Conservation (phyloP, 1,140 invertebrate genomes). For the Megathymus violae region DNA sequence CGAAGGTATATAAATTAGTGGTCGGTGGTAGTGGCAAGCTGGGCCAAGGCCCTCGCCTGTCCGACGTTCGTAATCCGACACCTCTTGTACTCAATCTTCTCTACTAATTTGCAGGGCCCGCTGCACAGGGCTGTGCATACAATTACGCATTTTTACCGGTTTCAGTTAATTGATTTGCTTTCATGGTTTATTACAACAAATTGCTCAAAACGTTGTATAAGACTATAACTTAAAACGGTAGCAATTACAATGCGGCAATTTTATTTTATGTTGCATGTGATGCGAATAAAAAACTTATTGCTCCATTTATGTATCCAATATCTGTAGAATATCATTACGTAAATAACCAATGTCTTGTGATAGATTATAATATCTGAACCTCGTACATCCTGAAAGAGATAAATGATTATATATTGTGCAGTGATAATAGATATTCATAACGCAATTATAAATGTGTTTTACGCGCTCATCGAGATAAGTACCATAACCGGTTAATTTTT, state of each 20-base stretch:
- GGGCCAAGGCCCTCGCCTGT: slow-evolving; percentile 59
- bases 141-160: slow-evolving; percentile 13
- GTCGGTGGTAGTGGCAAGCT: slow-evolving; percentile 46
- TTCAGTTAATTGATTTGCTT: slow-evolving; percentile 24
- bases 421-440: too few relatives aligned
- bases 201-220: not conserved
- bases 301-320: not conserved
- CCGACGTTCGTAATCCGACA: slow-evolving; percentile 71
- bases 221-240: slow-evolving; percentile 6
- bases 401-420: too few relatives aligned
- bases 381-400: too few relatives aligned
- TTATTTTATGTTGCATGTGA: slow-evolving; percentile 1
- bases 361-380: too few relatives aligned
- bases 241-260: slow-evolving; percentile 3
- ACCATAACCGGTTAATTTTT: not conserved
- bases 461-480: not conserved
- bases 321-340: too few relatives aligned
- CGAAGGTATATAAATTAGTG: slow-evolving; percentile 51
- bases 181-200: slow-evolving; percentile 26
- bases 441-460: slow-evolving; percentile 14
- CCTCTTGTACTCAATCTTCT: slow-evolving; percentile 77
- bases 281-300: not conserved
- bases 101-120: slow-evolving; percentile 69
- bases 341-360: too few relatives aligned
- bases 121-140: slow-evolving; percentile 53